These are phyloP conservation scores for Tipula vernalis DNA, from an alignment of 2,888 invertebrate genomes.

Conservation along the genomic window DNA sequence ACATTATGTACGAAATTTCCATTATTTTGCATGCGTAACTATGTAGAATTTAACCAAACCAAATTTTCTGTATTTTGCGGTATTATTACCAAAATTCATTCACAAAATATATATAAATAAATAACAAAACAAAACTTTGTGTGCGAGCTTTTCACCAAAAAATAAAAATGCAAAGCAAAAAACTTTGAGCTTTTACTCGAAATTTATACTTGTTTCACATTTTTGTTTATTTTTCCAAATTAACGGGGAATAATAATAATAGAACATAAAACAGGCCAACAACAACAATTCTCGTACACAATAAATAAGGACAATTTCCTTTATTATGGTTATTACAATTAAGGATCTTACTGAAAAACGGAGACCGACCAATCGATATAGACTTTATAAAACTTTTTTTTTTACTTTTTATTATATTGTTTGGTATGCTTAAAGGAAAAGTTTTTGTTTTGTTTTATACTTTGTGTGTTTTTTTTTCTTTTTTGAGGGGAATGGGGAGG, in stretches of 20 bases:
- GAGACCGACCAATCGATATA: background rate
- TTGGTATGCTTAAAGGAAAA: background rate
- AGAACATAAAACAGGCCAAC: background rate
- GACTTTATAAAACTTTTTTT: background rate
- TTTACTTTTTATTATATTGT: background rate
- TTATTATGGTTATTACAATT: slow-evolving; percentile 4
- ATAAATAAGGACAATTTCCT: background rate
- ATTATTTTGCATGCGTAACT: background rate
- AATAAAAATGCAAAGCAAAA: background rate
- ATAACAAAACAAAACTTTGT: background rate
- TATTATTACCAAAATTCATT: background rate
- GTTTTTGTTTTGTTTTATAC: background rate
- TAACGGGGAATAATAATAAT: background rate
- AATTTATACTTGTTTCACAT: background rate
- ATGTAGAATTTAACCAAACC: background rate
- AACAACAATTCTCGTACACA: background rate
- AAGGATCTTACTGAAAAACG: background rate
- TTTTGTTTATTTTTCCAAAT: background rate
- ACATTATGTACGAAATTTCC: background rate
- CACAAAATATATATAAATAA: background rate
- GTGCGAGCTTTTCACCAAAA: background rate
- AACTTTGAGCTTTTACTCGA: background rate
- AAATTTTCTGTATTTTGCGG: background rate
- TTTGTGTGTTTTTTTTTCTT: background rate
- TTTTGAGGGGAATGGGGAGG: too few relatives aligned